phyloP scores from a whole-genome alignment of 2,888 invertebrate genomes.

The Lucinisca nassula region DNA sequence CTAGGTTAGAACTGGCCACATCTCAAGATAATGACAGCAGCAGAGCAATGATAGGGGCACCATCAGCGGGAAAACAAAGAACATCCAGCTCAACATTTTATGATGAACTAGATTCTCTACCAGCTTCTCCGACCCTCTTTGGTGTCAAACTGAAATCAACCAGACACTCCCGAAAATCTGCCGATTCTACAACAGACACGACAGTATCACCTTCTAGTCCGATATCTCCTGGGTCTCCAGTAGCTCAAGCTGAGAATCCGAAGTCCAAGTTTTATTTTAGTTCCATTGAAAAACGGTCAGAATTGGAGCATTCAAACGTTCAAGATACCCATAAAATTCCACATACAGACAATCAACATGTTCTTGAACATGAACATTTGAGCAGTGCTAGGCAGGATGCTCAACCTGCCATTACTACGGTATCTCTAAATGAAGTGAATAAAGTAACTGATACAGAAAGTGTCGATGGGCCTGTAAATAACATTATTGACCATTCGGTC shows the following conservation, averaged over 20 bases:
- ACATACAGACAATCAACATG: too few relatives aligned
- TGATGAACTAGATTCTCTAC: background rate
- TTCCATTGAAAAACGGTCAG: too few relatives aligned
- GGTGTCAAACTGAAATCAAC: constrained; percentile 21
- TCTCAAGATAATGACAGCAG: background rate
- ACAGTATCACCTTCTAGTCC: background rate
- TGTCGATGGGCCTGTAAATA: too few relatives aligned
- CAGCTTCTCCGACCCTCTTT: constrained; percentile 2
- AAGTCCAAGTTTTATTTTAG: background rate
- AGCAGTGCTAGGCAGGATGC: too few relatives aligned
- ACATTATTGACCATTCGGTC: too few relatives aligned
- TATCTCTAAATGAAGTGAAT: too few relatives aligned
- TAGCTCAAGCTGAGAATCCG: background rate
- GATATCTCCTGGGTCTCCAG: background rate
- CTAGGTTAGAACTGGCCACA: background rate
- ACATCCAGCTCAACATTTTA: background rate
- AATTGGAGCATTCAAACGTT: too few relatives aligned
- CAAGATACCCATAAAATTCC: too few relatives aligned
- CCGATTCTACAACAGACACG: background rate
- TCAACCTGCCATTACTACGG: too few relatives aligned
- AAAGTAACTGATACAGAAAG: too few relatives aligned
- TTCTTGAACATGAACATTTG: too few relatives aligned
- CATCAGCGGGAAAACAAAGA: background rate
- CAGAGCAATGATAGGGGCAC: background rate
- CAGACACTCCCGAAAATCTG: background rate